Evolutionary conservation across 2,888 invertebrate species (phyloP).

Genomic region (Pollenia griseotomentosa): DNA sequence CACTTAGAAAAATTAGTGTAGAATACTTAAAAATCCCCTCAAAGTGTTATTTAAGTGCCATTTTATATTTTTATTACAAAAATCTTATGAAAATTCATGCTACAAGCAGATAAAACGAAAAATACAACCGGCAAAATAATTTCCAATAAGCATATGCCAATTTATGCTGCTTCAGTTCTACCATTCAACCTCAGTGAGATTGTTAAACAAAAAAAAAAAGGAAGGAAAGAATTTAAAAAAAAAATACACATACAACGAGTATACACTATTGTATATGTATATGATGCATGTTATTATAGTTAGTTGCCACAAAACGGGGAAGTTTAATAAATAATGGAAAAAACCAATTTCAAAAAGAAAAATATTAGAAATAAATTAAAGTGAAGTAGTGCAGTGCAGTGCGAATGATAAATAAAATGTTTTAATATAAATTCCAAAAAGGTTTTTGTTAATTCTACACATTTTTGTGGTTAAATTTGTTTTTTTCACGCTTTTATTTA

Average conservation of each 20-base stretch:
- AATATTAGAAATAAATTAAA: slow-evolving; percentile 2
- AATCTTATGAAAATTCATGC: slow-evolving; percentile 72
- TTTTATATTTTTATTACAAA: slow-evolving; percentile 69
- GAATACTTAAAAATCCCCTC: slow-evolving; percentile 67
- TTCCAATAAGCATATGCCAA: slow-evolving; percentile 71
- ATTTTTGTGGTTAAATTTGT: slow-evolving; percentile 18
- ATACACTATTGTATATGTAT: slow-evolving; percentile 56
- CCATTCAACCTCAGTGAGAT: slow-evolving; percentile 58
- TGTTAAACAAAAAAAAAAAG: slow-evolving; percentile 55
- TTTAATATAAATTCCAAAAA: not conserved
- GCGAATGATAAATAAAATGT: slow-evolving; percentile 15
- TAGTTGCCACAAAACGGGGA: slow-evolving; percentile 40
- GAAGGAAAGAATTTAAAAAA: slow-evolving; percentile 10
- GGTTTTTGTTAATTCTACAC: not conserved
- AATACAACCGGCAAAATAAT: slow-evolving; percentile 70
- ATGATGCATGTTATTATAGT: slow-evolving; percentile 38
- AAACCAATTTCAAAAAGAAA: not conserved
- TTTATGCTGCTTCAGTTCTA: slow-evolving; percentile 51
- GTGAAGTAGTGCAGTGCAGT: slow-evolving; percentile 16
- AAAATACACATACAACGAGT: slow-evolving; percentile 53
- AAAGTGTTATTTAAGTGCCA: slow-evolving; percentile 71
- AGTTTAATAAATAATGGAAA: slow-evolving; percentile 36
- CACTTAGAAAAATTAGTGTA: slow-evolving; percentile 72
- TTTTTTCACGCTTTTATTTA: slow-evolving; percentile 20
- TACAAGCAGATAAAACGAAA: slow-evolving; percentile 68